A percentile compares a stretch with the other conserved stretches of the same genome.
Evolutionary conservation across 2,797 vertebrate species (phyloP).

Genomic region (Smutsia gigantea): DNA sequence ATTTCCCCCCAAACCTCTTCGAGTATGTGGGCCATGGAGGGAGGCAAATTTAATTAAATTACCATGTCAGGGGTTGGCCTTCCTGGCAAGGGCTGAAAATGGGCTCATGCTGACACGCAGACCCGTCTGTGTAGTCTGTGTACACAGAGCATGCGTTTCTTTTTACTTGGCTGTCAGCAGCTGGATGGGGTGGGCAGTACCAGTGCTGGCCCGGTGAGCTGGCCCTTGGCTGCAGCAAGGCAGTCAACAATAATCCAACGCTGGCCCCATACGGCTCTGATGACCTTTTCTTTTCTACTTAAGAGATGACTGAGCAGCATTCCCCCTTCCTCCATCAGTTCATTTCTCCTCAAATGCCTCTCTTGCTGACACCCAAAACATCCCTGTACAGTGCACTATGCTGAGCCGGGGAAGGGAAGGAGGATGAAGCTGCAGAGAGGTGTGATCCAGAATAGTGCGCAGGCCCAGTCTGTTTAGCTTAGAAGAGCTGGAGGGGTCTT

Average conservation of each 20-base stretch:
- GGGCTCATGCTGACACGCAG: conserved; percentile 62
- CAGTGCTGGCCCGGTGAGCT: background rate
- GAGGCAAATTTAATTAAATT: conserved; percentile 80
- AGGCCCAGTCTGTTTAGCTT: conserved; percentile 50
- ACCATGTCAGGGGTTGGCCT: conserved; percentile 55
- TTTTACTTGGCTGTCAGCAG: conserved; percentile 54
- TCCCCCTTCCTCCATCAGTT: background rate
- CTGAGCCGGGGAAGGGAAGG: background rate
- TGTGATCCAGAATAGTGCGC: background rate
- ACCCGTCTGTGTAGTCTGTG: conserved; percentile 60
- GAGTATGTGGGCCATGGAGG: conserved; percentile 64
- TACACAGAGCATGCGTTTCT: background rate
- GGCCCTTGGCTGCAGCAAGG: conserved; percentile 23
- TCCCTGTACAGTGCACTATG: background rate
- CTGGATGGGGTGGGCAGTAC: conserved; percentile 50
- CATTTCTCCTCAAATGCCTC: background rate
- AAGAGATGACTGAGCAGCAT: conserved; percentile 39
- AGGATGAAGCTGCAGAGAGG: background rate
- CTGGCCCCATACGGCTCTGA: background rate
- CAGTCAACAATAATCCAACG: conserved; percentile 27
- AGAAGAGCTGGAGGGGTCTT: conserved; percentile 69
- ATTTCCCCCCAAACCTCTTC: conserved; percentile 65
- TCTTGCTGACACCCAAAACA: conserved; percentile 37
- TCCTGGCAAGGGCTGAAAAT: conserved; percentile 66
- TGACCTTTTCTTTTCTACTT: conserved; percentile 69